Conservation (phyloP, 2,888 invertebrate species). For the Ellobium chinense region DNA sequence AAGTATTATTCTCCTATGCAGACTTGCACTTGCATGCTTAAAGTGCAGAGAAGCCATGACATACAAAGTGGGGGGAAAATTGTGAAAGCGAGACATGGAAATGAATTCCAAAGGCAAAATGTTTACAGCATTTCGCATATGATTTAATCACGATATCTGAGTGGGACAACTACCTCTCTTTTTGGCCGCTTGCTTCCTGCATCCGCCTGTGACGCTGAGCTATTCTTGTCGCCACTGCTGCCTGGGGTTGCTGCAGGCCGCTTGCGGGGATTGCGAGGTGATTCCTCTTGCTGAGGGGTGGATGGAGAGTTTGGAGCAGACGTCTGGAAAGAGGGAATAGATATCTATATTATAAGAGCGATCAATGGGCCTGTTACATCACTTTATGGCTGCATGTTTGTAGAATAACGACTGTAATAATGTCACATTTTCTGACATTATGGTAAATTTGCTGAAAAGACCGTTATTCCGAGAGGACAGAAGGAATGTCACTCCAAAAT, state of each 20-base stretch:
- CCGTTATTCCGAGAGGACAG: too few relatives aligned
- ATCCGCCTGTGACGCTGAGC: not conserved
- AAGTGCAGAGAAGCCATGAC: slow-evolving; percentile 3
- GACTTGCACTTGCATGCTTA: slow-evolving; percentile 19
- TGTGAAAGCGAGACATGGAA: not conserved
- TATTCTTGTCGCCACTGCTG: slow-evolving; percentile 29
- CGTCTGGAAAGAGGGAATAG: slow-evolving; percentile 18
- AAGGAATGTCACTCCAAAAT: too few relatives aligned
- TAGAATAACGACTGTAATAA: too few relatives aligned
- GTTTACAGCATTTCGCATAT: not conserved
- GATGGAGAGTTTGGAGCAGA: slow-evolving; percentile 30
- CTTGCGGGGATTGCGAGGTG: slow-evolving; percentile 27
- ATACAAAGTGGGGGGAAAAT: not conserved
- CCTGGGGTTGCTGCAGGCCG: slow-evolving; percentile 17
- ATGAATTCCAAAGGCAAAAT: not conserved
- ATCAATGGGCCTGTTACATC: too few relatives aligned
- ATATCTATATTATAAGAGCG: too few relatives aligned
- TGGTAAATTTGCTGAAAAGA: too few relatives aligned
- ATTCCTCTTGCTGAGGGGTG: slow-evolving; percentile 10
- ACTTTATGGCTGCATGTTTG: too few relatives aligned
- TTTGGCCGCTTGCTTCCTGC: slow-evolving; percentile 56
- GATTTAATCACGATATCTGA: slow-evolving; percentile 62
- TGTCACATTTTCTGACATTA: too few relatives aligned
- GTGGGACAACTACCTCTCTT: slow-evolving; percentile 72
- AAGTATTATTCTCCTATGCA: too few relatives aligned